Evolutionary conservation across 92 coral and sea anemone genomes (phyloP).

Genomic region (Meandrina meandrites): DNA sequence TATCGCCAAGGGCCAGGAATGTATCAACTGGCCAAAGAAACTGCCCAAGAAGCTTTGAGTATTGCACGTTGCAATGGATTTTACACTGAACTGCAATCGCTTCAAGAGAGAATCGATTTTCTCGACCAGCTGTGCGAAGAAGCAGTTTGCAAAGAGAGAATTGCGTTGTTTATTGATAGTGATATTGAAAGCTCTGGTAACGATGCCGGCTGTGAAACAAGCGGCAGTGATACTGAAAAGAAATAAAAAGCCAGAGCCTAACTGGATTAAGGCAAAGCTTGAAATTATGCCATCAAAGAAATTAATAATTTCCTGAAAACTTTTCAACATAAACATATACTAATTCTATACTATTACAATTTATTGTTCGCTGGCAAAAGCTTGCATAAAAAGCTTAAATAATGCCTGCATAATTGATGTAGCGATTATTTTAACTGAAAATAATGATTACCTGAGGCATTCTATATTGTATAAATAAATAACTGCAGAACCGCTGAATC

Average conservation of each 20-base stretch:
- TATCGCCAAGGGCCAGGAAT: constrained; percentile 13
- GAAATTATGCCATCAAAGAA: background rate
- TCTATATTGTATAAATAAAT: no score
- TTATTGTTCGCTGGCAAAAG: background rate
- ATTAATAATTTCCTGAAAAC: background rate
- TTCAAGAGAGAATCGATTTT: constrained; percentile 29
- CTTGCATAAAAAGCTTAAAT: no score
- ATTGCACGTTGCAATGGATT: constrained; percentile 5
- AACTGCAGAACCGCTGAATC: no score
- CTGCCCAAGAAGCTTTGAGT: constrained; percentile 19
- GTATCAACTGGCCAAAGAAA: constrained; percentile 22
- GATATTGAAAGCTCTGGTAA: background rate
- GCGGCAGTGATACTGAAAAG: constrained; percentile 7
- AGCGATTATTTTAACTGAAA: no score
- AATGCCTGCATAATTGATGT: no score
- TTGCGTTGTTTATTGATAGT: background rate
- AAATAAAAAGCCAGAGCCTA: background rate
- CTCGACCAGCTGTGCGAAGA: background rate
- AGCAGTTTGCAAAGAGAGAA: background rate
- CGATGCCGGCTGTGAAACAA: background rate
- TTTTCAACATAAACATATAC: background rate
- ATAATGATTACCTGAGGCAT: no score
- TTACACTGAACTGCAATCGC: constrained; percentile 1
- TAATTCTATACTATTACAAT: background rate
- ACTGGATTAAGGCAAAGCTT: background rate